A percentile compares a stretch with the other conserved stretches of the same genome.
Conservation (phyloP, 2,113 vertebrate genomes). For the Pteropus alecto region DNA sequence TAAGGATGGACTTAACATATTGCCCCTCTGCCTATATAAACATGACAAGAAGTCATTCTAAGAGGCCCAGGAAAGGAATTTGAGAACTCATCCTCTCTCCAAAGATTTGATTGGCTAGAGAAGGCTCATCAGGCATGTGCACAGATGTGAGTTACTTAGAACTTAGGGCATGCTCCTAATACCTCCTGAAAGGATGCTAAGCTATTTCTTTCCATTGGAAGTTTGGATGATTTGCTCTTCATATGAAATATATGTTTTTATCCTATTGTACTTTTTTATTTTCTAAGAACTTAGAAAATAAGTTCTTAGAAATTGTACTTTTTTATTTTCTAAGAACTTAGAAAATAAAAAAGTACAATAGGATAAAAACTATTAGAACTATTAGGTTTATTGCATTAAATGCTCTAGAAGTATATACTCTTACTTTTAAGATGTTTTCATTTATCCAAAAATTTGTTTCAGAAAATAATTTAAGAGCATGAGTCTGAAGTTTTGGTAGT, state of each 20-base stretch:
- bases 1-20: neutral
- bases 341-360: too few species aligned
- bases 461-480: neutral
- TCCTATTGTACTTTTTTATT: neutral
- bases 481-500: neutral
- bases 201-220: neutral
- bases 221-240: neutral
- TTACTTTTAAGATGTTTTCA: neutral
- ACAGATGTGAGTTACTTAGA: neutral
- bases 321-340: too few species aligned
- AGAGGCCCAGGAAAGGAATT: neutral
- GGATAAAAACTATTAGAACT: too few species aligned
- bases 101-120: neutral
- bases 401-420: neutral
- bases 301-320: too few species aligned
- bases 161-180: neutral
- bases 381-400: neutral
- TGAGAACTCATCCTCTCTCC: neutral
- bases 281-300: slow-evolving; percentile 14
- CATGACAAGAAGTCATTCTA: neutral
- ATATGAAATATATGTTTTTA: slow-evolving; percentile 6
- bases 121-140: neutral
- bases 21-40: neutral
- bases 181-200: neutral
- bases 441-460: neutral